Percentiles rank a stretch among this genome's conserved stretches.
Conservation (phyloP, 2,797 vertebrate species). For the Microctenopoma stevenorrisi region DNA sequence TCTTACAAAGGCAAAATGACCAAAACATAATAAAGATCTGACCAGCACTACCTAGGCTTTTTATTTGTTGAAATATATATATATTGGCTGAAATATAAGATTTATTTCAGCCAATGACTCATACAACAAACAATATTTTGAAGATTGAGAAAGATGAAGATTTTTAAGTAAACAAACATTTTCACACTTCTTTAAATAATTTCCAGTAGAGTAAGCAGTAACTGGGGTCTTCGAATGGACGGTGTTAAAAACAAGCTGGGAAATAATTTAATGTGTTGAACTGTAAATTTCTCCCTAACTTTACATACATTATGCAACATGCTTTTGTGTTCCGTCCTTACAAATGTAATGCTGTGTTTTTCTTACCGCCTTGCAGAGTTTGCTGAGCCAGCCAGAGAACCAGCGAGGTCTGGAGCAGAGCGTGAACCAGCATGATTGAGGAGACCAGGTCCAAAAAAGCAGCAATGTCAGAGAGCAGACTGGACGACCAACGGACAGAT, state of each 20-base stretch:
- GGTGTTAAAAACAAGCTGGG: not conserved
- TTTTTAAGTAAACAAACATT: not conserved
- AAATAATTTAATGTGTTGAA: not conserved
- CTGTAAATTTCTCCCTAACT: not conserved
- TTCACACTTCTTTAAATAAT: not conserved
- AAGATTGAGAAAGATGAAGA: no score
- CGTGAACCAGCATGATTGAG: conserved; percentile 78
- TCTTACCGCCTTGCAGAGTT: conserved; percentile 85
- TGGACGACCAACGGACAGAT: conserved; percentile 27
- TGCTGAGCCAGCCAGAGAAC: conserved; percentile 80
- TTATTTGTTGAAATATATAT: no score
- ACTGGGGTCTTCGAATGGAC: not conserved
- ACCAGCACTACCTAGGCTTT: not conserved
- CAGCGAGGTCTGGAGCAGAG: conserved; percentile 81
- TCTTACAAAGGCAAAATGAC: not conserved
- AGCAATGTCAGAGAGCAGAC: conserved; percentile 29
- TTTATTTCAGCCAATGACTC: not conserved
- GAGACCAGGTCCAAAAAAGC: conserved; percentile 21
- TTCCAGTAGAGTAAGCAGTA: not conserved
- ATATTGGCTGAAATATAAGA: no score
- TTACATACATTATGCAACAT: no score
- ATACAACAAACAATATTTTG: no score
- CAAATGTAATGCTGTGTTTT: not conserved
- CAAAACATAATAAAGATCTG: not conserved
- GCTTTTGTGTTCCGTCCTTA: not conserved